These are phyloP conservation scores for Hirtodrosophila cameraria DNA, from an alignment of 2,888 invertebrate genomes.

Conservation along the genomic window DNA sequence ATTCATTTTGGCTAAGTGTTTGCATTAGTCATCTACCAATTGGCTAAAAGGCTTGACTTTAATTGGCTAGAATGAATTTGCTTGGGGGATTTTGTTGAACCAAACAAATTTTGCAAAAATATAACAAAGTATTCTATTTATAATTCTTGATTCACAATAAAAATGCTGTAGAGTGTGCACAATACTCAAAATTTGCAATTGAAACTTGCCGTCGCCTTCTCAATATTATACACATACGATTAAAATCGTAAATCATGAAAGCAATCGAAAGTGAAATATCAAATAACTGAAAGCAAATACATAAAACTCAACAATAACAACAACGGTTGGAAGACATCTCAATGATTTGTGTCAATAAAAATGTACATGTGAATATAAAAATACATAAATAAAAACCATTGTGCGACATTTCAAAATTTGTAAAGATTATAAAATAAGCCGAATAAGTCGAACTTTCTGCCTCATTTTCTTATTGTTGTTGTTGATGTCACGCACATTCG, in stretches of 20 bases:
- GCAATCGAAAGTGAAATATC: constrained; percentile 69
- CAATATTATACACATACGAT: constrained; percentile 25
- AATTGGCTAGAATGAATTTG: constrained; percentile 19
- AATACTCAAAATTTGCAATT: not conserved
- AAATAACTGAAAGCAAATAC: constrained; percentile 56
- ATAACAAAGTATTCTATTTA: not conserved
- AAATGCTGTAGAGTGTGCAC: too few relatives aligned
- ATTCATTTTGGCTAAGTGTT: constrained; percentile 42
- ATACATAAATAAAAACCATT: constrained; percentile 30
- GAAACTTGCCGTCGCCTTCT: constrained; percentile 7
- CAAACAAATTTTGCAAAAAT: constrained; percentile 5
- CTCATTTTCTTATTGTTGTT: constrained; percentile 20
- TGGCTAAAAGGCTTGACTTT: constrained; percentile 34
- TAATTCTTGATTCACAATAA: too few relatives aligned
- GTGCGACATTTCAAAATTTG: constrained; percentile 36
- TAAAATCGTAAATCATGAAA: constrained; percentile 42
- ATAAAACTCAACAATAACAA: constrained; percentile 31
- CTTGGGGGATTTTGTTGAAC: constrained; percentile 9
- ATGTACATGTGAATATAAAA: constrained; percentile 52
- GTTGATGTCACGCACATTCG: constrained; percentile 55
- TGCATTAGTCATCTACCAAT: constrained; percentile 8
- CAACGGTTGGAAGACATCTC: constrained; percentile 33
- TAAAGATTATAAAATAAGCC: constrained; percentile 69
- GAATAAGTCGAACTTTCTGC: constrained; percentile 36
- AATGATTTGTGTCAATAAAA: constrained; percentile 70